Evolutionary conservation across 2,113 vertebrate genomes (phyloP).

Genomic region (Oreochromis niloticus): DNA sequence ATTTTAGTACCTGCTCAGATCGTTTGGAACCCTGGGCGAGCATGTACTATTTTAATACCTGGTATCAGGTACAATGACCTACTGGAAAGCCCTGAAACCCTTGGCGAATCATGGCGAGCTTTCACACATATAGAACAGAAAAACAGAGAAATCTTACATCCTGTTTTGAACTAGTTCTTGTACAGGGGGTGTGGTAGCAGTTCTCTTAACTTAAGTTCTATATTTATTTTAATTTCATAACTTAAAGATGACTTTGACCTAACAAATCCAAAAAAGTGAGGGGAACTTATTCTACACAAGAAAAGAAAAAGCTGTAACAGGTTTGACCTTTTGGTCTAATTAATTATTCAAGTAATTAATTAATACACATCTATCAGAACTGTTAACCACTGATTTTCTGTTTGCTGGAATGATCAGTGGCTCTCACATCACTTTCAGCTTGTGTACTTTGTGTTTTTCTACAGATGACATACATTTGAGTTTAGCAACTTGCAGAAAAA

Average conservation of each 20-base stretch:
- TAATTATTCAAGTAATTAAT: neutral
- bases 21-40: rapidly evolving
- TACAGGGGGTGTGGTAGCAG: neutral
- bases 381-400: neutral
- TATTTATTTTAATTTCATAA: neutral
- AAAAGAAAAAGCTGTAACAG: neutral
- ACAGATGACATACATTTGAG: neutral
- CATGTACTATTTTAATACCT: neutral
- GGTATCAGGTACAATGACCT: neutral
- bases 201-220: neutral
- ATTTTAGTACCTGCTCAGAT: neutral
- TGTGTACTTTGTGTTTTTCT: neutral
- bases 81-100: neutral
- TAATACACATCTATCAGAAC: neutral
- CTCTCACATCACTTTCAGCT: neutral
- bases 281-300: neutral
- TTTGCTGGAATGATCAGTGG: neutral
- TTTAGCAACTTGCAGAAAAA: neutral
- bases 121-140: neutral
- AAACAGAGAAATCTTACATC: neutral
- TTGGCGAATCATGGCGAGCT: neutral
- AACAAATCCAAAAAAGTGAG: neutral
- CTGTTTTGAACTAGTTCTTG: neutral
- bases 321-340: neutral
- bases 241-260: neutral